These are phyloP conservation scores for Doris montereyensis DNA, from an alignment of 2,888 invertebrate species.

Conservation along the genomic window DNA sequence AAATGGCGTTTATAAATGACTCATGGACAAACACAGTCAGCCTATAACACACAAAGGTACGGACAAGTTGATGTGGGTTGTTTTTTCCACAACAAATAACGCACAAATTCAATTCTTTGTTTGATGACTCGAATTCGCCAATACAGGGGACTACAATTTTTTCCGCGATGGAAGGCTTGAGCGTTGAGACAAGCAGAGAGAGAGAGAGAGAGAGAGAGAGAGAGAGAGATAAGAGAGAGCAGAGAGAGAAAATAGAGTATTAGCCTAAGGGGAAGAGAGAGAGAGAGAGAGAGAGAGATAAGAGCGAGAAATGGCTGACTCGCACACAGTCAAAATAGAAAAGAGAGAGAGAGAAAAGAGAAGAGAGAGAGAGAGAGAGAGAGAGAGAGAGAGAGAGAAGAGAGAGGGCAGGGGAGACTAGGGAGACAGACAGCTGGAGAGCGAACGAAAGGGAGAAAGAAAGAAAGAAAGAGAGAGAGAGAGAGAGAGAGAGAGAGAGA, in stretches of 20 bases:
- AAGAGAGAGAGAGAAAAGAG: not conserved
- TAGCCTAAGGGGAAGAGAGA: not conserved
- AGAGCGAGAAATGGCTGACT: no score
- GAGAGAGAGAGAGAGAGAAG: not conserved
- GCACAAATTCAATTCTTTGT: no score
- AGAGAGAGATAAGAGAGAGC: slow-evolving; percentile 4
- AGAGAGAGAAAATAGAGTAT: not conserved
- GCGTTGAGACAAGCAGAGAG: no score
- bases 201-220: slow-evolving; percentile 28
- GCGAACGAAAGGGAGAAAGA: not conserved
- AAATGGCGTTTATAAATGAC: no score
- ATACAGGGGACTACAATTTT: slow-evolving; percentile 39
- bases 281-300: not conserved
- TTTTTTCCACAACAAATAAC: no score
- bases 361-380: not conserved
- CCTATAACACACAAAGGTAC: no score
- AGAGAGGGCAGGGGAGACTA: no score
- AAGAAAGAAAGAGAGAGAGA: not conserved
- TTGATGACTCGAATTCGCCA: no score
- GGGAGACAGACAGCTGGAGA: no score
- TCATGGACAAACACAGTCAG: no score
- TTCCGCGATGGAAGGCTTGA: slow-evolving; percentile 8
- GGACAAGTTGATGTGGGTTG: no score
- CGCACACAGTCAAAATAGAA: not conserved
- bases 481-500: not conserved